Conservation (phyloP, 2,888 invertebrate species). For the Agrilus mali region DNA sequence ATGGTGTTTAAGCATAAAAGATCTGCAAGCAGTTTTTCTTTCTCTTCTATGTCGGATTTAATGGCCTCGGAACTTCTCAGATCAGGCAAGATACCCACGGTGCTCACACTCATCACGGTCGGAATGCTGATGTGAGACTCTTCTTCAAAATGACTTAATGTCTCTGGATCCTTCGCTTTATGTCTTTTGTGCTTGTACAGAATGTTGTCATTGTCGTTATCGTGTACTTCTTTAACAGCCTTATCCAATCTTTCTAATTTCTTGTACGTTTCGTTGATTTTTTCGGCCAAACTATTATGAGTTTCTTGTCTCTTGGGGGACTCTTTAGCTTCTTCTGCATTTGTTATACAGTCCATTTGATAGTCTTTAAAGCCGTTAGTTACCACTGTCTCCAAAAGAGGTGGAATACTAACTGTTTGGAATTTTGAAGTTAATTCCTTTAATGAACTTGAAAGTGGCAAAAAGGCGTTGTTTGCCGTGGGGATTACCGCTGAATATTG, state of each 20-base stretch:
- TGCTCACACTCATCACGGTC: constrained; percentile 37
- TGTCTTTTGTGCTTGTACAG: constrained; percentile 48
- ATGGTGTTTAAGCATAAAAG: constrained; percentile 47
- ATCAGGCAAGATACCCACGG: constrained; percentile 37
- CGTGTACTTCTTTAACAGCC: constrained; percentile 60
- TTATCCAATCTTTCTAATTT: constrained; percentile 55
- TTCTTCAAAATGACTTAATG: constrained; percentile 25
- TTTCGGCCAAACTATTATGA: constrained; percentile 28
- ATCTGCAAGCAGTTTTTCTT: constrained; percentile 59
- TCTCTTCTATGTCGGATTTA: constrained; percentile 57
- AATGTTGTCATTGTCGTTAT: constrained; percentile 42
- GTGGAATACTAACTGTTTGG: constrained; percentile 25
- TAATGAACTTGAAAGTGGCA: constrained; percentile 22
- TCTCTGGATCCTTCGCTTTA: constrained; percentile 26
- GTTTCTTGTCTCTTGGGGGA: constrained; percentile 43
- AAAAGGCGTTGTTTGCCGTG: constrained; percentile 6
- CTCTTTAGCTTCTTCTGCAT: constrained; percentile 67
- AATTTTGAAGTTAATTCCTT: constrained; percentile 28
- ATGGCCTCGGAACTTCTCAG: constrained; percentile 51
- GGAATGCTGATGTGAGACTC: constrained; percentile 25
- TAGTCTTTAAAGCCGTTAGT: constrained; percentile 23
- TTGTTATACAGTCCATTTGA: constrained; percentile 37
- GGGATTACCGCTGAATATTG: constrained; percentile 5
- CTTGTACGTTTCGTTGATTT: constrained; percentile 14
- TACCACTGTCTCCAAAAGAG: constrained; percentile 19